Base-by-base conservation (phyloP, 2,888 invertebrate genomes). In the Dynastes hyllus region DNA sequence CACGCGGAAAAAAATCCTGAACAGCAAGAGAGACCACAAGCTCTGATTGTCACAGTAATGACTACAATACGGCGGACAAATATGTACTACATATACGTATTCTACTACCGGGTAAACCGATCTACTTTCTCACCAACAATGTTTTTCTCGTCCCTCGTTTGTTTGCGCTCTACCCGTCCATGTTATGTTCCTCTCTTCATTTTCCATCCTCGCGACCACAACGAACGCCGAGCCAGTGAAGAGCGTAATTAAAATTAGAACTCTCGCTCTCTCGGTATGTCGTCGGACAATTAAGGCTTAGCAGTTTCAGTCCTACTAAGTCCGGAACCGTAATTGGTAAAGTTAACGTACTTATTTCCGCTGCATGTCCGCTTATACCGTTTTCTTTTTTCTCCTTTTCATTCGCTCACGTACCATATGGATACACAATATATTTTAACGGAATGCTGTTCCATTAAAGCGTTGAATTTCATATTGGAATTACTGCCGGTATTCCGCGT, bases 161-260 rank as follows among this genome's bases (percentile, higher is more conserved):
- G 45, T 0, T 8, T 45, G 2, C 4, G n/a, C 55, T 8, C 45
- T 45, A 11, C 11, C 11, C 45, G 45, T 45, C 55, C 3, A 32
- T 32, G 55, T 22, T 55, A 55, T 55, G 22, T 55, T 45, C 8
- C 45, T 73, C 58, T 61, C 29, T 75, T 45, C 9, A 45, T 45
- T 75, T 61, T 40, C 61, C 22, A 45, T 61, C 73, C n/a, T 51
- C 9, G 45, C 73, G 27, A 37, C 37, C 13, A 16, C 22, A 58
- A 16, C 58, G 40, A 27, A 73, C 73, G 61, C 27, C 55, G 22
- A 22, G 22, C 55, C 22, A 55, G 55, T 3, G n/a, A 22, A 61
- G 55, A 45, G 16, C 73, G n/a, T 58, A 73, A 73, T 75, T 75
- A 61, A 63, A 75, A 75, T 75, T 75, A 75, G 61, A 61, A 75